A percentile compares a stretch with the other conserved stretches of the same genome.
Conservation (phyloP, 2,113 vertebrate genomes). For the Brachyhypopomus occidentalis region DNA sequence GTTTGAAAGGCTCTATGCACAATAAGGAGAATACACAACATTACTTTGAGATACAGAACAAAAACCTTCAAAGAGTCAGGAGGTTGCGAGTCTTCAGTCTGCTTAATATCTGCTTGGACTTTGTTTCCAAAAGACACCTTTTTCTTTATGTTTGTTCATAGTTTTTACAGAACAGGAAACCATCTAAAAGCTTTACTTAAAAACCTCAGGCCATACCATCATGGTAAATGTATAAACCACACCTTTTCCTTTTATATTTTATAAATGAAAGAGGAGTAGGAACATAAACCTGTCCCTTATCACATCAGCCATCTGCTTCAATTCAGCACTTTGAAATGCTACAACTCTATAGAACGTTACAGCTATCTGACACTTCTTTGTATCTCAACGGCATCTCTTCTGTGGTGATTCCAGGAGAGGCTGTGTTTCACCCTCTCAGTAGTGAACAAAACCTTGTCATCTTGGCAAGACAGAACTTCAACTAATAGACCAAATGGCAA, state of each 20-base stretch:
- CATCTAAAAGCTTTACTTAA: too few relatives aligned
- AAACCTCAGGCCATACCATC: too few relatives aligned
- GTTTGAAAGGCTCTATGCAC: not conserved
- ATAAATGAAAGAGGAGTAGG: not conserved
- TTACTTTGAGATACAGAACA: too few relatives aligned
- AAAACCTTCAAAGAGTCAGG: too few relatives aligned
- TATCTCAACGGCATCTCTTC: constrained; percentile 1
- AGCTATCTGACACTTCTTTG: not conserved
- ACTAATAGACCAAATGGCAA: not conserved
- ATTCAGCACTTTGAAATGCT: not conserved
- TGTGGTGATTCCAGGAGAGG: not conserved
- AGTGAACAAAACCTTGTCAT: not conserved
- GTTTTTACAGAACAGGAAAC: too few relatives aligned
- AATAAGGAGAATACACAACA: too few relatives aligned
- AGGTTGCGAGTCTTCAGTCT: too few relatives aligned
- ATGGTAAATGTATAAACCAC: too few relatives aligned
- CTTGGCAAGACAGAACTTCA: not conserved
- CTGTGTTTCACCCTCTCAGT: not conserved
- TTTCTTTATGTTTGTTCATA: too few relatives aligned
- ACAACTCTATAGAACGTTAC: not conserved
- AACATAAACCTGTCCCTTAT: not conserved
- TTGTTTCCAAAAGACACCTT: too few relatives aligned
- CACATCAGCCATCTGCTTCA: not conserved
- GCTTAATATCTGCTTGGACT: too few relatives aligned
- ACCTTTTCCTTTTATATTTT: not conserved